Base-by-base conservation (phyloP, 1,140 invertebrate genomes). In the Calliphora vicina region DNA sequence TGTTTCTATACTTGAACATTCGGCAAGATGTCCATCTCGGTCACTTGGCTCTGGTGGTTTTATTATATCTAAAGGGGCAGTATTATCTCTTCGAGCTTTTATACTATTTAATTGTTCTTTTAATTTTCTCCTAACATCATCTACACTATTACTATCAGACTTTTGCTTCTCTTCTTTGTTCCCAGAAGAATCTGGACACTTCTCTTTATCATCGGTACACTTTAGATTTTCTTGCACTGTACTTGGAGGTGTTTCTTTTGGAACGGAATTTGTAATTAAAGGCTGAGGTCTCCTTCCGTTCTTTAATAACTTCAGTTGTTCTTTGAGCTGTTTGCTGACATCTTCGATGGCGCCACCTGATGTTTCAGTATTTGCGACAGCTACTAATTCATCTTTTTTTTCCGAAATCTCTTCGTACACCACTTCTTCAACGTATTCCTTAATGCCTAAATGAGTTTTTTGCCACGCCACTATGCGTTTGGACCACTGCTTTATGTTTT, bases 241-340 rank as follows among this genome's bases (percentile, higher is more conserved):
- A 9, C 42, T 35, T 35, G 35, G 6, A 35, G 61, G 73, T 2
- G 20, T 71, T 57, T 29, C 2, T 17, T 50, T 25, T 43, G 29
- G n/a, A n/a, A 25, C 12, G 25, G n/a, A 23, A 23, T 8, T 67
- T 23, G n/a, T 12, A 45, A 78, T 78, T 25, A 78, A 78, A 25
- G 29, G 29, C 20, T 43, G 23, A 20, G 23, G 35, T 25, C 74
- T 78, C 42, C 74, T 10, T 3, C 35, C 74, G 61, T 17, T 81
- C 61, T 89, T 88, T 0, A 90, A 83, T 26, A 90, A 67, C 82
- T 89, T 87, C 80, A 90, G 83, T 78, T 90, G 89, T 78, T 90
- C 84, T 61, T 90, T 90, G 85, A 90, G 85, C 71, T 88, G 86
- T 74, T 90, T 90, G 26, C 86, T 85, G 26, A 90, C 61, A 73